phyloP scores from a whole-genome alignment of 2,113 vertebrate genomes.

The Haemorhous mexicanus region DNA sequence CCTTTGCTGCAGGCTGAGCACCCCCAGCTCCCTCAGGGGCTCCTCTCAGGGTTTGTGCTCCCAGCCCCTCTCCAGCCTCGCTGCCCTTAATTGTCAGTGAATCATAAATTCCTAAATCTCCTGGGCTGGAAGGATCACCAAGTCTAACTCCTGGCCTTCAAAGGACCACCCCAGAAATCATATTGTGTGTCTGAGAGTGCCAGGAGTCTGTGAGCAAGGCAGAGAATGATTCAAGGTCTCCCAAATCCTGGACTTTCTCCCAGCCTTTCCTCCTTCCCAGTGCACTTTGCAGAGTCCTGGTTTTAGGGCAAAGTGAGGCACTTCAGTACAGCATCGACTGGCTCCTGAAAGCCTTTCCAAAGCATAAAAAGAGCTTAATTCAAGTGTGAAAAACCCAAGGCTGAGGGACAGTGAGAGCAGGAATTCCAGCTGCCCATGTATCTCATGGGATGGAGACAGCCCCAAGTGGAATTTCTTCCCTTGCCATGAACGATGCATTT shows the following conservation, averaged over 20 bases:
- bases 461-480: neutral
- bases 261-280: neutral
- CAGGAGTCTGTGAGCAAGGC: neutral
- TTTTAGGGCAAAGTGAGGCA: neutral
- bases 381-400: neutral
- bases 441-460: neutral
- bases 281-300: neutral
- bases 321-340: neutral
- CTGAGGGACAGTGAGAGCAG: neutral
- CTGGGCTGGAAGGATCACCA: neutral
- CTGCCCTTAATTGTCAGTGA: neutral
- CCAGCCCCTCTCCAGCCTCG: neutral
- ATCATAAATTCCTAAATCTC: neutral
- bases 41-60: neutral
- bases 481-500: neutral
- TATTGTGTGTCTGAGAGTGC: neutral
- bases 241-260: neutral
- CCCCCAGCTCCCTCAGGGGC: neutral
- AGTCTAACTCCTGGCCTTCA: neutral
- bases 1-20: neutral
- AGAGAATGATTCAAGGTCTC: neutral
- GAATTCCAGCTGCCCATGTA: neutral
- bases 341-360: neutral
- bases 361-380: neutral
- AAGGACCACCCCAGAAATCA: neutral